Base-by-base conservation (phyloP, 2,113 vertebrate species). In the Chunga burmeisteri region DNA sequence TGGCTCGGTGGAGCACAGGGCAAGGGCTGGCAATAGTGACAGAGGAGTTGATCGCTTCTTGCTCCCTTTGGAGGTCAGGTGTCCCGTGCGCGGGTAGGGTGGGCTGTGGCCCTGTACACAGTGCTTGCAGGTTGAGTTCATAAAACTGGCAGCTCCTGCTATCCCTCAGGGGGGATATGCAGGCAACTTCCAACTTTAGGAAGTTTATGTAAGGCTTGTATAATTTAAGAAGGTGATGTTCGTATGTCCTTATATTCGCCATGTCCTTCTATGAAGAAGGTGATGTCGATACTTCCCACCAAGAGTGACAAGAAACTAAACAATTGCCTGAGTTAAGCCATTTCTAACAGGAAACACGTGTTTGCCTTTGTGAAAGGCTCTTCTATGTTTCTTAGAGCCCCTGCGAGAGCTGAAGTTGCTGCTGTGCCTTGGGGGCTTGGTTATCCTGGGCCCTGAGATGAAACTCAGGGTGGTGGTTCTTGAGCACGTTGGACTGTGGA, bases 401-500 rank as follows among this genome's bases (percentile, higher is more conserved):
- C 34, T 52, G 55, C n/a, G 16, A 73, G 29, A 56, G 29, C 53
- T 58, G 32, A 44, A 50, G 53, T 73, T 46, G 56, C 32, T 86
- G n/a, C 53, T 52, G 42, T 88, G 75, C 70, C 17, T 29, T 10
- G 1, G 29, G 32, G 56, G 25, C 61, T 73, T 3, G 3, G 17
- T 44, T 61, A 7, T 55, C 42, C 26, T 46, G 29, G 27, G 30
- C 42, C 36, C 14, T 1, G 11, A n/a, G 34, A 30, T 66, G 59
- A 47, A 38, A 29, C 55, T 61, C 34, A 16, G 40, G 32, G 22
- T 30, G 42, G 16, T 85, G 49, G 32, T 55, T 93, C 42, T 80
- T 0, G 1, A 27, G 19, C 19, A 22, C 1, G 0, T 30, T 50
- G 61, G 42, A 8, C 66, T 61, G 34, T 58, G 62, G 12, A 38